Base-by-base conservation (phyloP, 2,888 invertebrate genomes). In the Nephrotoma flavescens region DNA sequence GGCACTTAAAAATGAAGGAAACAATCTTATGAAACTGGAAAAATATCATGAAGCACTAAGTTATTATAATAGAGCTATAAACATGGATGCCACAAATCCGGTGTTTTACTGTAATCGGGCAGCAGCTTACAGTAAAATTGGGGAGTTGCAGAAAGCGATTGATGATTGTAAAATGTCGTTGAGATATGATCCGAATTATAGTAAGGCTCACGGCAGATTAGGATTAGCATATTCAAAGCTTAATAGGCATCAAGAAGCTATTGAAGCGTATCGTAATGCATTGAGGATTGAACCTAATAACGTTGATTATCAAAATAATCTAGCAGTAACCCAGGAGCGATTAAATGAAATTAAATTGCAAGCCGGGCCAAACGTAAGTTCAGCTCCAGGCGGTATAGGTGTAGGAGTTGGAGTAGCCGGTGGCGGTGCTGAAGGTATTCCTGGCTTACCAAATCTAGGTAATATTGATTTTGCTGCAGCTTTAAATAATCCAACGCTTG, bases 71-170 rank as follows among this genome's bases (percentile, higher is more conserved):
- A 87, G 86, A 87, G 99, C 99, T 11, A 97, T 99, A 88, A 94
- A 95, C 89, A 92, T 97, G 87, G 97, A 98, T 91, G 95, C 95
- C 41, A 94, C 94, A 88, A 99, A 99, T 92, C 96, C 99, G 0
- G 97, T 99, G 44, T 99, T 96, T 92, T 99, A 97, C 91, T 98
- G 99, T 91, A 99, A 99, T 91, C 95, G 99, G 88, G 99, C 99
- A 85, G 99, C 99, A 1, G 98, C 98, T 0, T 96, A 96, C 91
- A 98, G 96, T 90, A 97, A 98, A 90, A 92, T 98, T 88, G 96
- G 96, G 86, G 95, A 96, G 89, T 96, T 97, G 90, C 93, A 95
- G 87, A 93, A 94, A 87, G 97, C 98, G 11, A 95, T 99, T 86
- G 94, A 95, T 86, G 99, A 99, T 92, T 99, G 98, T 91, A 95